Evolutionary conservation across 2,797 vertebrate genomes (phyloP).

Genomic region (Anomalospiza imberbis): DNA sequence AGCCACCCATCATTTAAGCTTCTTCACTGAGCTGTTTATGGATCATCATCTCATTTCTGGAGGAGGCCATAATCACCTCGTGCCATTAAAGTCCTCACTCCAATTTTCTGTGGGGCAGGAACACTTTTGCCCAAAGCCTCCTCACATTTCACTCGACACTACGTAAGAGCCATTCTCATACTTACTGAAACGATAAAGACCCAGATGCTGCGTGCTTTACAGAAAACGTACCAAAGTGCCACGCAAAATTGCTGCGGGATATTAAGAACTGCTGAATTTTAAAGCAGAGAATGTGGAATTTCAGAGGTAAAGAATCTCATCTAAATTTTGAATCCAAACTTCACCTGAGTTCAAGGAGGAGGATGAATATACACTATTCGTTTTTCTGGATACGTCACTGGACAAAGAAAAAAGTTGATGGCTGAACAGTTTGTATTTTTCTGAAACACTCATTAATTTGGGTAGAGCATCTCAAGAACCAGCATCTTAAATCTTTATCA

Average conservation of each 20-base stretch:
- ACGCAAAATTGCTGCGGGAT: not conserved
- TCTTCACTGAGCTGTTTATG: not conserved
- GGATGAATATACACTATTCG: not conserved
- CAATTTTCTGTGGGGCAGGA: not conserved
- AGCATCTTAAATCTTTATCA: not conserved
- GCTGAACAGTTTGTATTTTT: not conserved
- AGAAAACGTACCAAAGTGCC: not conserved
- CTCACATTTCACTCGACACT: not conserved
- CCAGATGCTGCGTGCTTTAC: not conserved
- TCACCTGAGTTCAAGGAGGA: not conserved
- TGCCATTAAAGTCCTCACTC: not conserved
- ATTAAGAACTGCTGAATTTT: not conserved
- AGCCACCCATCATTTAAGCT: not conserved
- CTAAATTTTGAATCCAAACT: not conserved
- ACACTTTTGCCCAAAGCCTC: not conserved
- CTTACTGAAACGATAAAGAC: not conserved
- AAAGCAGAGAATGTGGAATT: not conserved
- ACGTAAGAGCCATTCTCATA: accelerated
- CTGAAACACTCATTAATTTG: not conserved
- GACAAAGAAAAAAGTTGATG: not conserved
- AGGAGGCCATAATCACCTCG: not conserved
- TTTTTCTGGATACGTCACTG: not conserved
- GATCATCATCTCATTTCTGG: not conserved
- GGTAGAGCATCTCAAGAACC: not conserved
- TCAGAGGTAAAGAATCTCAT: not conserved